phyloP scores from a whole-genome alignment of 2,113 vertebrate genomes.

The Spizaetus ornatus region DNA sequence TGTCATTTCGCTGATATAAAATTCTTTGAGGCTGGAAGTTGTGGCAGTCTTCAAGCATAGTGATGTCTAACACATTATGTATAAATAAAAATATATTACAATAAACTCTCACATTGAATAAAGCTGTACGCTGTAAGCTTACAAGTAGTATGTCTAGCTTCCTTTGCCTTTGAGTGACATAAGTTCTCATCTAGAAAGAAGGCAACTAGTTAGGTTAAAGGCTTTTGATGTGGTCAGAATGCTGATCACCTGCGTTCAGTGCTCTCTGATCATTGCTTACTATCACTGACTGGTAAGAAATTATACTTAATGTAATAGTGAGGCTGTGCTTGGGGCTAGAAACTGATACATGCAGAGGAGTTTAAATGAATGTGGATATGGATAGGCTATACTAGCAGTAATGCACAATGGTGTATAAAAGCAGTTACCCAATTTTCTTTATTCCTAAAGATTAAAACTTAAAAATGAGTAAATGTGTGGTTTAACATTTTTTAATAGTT shows the following conservation, averaged over 20 bases:
- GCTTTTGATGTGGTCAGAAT: background rate
- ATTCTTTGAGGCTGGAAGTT: background rate
- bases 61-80: background rate
- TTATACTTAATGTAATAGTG: background rate
- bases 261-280: background rate
- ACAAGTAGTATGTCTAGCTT: background rate
- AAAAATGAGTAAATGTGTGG: background rate
- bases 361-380: background rate
- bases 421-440: background rate
- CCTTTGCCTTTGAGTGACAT: background rate
- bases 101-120: background rate
- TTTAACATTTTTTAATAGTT: background rate
- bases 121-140: background rate
- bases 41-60: background rate
- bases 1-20: background rate
- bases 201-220: background rate
- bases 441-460: background rate
- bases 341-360: rapidly evolving
- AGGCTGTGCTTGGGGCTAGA: background rate
- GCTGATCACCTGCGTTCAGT: background rate
- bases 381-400: background rate
- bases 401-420: background rate
- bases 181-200: background rate
- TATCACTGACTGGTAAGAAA: background rate
- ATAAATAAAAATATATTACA: background rate